Evolutionary conservation across 1,140 invertebrate genomes (phyloP).

Genomic region (Cryptotermes secundus): DNA sequence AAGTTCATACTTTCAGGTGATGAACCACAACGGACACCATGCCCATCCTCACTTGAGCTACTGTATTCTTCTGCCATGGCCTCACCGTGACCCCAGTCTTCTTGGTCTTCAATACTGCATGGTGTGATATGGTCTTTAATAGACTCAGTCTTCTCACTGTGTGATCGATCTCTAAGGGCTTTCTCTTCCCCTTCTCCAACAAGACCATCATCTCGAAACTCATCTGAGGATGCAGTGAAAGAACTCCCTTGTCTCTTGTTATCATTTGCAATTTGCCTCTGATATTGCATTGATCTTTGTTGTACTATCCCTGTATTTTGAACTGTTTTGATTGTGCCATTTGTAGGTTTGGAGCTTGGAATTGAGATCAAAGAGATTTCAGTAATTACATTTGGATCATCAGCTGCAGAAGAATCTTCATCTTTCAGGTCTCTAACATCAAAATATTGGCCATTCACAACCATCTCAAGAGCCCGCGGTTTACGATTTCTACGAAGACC

Average conservation of each 20-base stretch:
- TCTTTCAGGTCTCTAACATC: slow-evolving; percentile 61
- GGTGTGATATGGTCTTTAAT: neutral
- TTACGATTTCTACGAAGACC: slow-evolving; percentile 27
- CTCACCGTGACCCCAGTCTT: slow-evolving; percentile 61
- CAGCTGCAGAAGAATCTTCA: slow-evolving; percentile 44
- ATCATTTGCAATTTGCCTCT: slow-evolving; percentile 42
- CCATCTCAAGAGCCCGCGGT: slow-evolving; percentile 57
- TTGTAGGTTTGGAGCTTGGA: slow-evolving; percentile 23
- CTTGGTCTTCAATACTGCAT: slow-evolving; percentile 20
- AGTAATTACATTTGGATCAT: slow-evolving; percentile 49
- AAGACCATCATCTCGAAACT: slow-evolving; percentile 48
- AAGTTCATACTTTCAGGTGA: slow-evolving; percentile 20
- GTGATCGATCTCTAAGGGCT: slow-evolving; percentile 51
- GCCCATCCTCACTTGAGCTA: slow-evolving; percentile 22
- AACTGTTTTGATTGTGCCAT: neutral
- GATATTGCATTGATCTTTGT: slow-evolving; percentile 55
- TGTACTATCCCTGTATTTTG: slow-evolving; percentile 50
- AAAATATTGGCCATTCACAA: slow-evolving; percentile 56
- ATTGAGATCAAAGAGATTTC: slow-evolving; percentile 57
- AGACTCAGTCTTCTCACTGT: slow-evolving; percentile 47
- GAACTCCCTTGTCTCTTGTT: slow-evolving; percentile 38
- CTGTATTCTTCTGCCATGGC: slow-evolving; percentile 62
- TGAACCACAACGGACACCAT: neutral
- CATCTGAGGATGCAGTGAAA: slow-evolving; percentile 48
- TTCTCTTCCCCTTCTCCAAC: slow-evolving; percentile 50